Evolutionary conservation across 2,888 invertebrate genomes (phyloP).

Genomic region (Bombylius discolor): DNA sequence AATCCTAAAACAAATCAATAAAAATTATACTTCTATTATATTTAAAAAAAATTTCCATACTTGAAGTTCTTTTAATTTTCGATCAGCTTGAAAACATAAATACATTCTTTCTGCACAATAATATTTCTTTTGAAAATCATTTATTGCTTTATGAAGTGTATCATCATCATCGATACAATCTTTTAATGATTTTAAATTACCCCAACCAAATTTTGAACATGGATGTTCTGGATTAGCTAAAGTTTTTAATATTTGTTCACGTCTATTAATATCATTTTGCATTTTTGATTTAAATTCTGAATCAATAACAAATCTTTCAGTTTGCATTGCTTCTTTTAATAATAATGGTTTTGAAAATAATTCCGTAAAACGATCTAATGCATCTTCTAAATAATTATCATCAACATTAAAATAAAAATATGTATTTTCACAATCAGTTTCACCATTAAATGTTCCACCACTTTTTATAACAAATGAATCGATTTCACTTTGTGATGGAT

Average conservation of each 20-base stretch:
- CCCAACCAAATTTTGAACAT: conserved; percentile 63
- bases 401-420: conserved; percentile 74
- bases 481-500: conserved; percentile 67
- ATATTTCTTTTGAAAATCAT: conserved; percentile 56
- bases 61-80: conserved; percentile 11
- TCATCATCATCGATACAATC: conserved; percentile 53
- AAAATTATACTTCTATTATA: too few relatives aligned
- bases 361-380: conserved; percentile 67
- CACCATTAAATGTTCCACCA: conserved; percentile 69
- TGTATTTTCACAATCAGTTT: conserved; percentile 68
- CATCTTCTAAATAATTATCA: conserved; percentile 53
- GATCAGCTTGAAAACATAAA: conserved; percentile 52
- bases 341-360: conserved; percentile 74
- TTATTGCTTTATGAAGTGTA: conserved; percentile 49
- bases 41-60: neutral
- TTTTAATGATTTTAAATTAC: conserved; percentile 54
- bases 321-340: conserved; percentile 60
- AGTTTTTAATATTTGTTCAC: conserved; percentile 55
- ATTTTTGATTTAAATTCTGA: conserved; percentile 69
- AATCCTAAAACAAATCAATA: neutral
- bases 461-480: conserved; percentile 61
- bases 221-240: conserved; percentile 54
- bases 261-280: conserved; percentile 54
- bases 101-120: conserved; percentile 78
- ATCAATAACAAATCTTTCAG: conserved; percentile 71